Evolutionary conservation across 2,113 vertebrate species (phyloP), one percentile per base, ranked within the genome.

Genomic region (Rhagologus leucostigma): DNA sequence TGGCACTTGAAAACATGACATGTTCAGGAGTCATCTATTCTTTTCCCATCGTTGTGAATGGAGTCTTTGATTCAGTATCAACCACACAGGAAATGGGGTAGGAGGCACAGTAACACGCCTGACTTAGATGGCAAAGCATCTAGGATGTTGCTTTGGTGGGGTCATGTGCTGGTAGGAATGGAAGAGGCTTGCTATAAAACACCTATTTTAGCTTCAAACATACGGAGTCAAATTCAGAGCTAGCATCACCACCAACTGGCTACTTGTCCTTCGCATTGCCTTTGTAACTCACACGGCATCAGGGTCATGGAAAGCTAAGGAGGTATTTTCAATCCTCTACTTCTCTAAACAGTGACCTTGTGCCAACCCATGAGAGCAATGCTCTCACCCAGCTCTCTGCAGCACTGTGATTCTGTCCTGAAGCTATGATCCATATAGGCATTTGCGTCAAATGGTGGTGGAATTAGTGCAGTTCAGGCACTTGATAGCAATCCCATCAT

Each of bases 51-150:
- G 53, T n/a, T 82, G 71, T 98, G 95, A 98, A 97, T 79, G 75
- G 91, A 93, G 81, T 67, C 95, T 97, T 97, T 97, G 94, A 98
- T 95, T 87, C 92, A 68, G 52, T 71, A 65, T 71, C 53, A 75
- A 41, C 95, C 95, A 96, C 95, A 90, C 35, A 93, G 97, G 96
- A 96, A 96, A 94, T 4, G 18, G 75, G 37, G 85, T 35, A 91
- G 95, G 84, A 96, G 95, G 96, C 92, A 91, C 90, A 89, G 65
- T 76, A 91, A 79, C 67, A 20, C 18, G 80, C 73, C 76, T 98
- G 95, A 97, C 78, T 97, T 96, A 97, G 92, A 96, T 68, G 87
- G 73, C 89, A 84, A 85, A 90, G 71, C 75, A 96, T 84, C 91
- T 84, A 85, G 96, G 95, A 89, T 20, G 16, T 29, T 59, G 55